phyloP scores from a whole-genome alignment of 2,888 invertebrate genomes.

The Patella pellucida region DNA sequence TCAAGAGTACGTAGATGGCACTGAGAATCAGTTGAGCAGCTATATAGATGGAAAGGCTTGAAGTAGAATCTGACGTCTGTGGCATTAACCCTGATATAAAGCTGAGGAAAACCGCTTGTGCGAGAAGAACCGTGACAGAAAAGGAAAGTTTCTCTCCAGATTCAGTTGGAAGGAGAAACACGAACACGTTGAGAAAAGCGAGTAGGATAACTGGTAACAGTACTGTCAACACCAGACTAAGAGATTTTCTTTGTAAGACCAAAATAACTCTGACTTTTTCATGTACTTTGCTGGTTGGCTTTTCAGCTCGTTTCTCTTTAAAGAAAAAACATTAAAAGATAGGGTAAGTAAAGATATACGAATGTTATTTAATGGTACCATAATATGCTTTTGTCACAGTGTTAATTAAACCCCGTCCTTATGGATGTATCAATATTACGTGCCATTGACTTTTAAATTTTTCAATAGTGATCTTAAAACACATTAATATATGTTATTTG shows the following conservation, averaged over 20 bases:
- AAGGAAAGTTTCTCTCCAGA: slow-evolving; percentile 1
- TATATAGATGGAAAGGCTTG: background rate
- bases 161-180: background rate
- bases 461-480: too few species aligned
- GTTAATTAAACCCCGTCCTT: too few species aligned
- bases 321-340: background rate
- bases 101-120: slow-evolving; percentile 1
- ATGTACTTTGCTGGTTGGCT: background rate
- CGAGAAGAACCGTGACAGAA: background rate
- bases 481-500: too few species aligned
- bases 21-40: background rate
- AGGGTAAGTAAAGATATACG: too few species aligned
- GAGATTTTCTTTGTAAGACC: background rate
- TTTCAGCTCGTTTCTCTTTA: background rate
- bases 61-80: background rate
- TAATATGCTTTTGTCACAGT: too few species aligned
- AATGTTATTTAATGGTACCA: too few species aligned
- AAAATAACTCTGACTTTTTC: background rate
- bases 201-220: background rate
- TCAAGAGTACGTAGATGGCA: background rate
- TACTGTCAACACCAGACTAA: background rate
- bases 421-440: too few species aligned
- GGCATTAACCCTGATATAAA: background rate
- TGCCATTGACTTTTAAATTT: too few species aligned
- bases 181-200: background rate